These are phyloP conservation scores for Perca flavescens DNA, from an alignment of 2,113 vertebrate genomes.

Conservation along the genomic window DNA sequence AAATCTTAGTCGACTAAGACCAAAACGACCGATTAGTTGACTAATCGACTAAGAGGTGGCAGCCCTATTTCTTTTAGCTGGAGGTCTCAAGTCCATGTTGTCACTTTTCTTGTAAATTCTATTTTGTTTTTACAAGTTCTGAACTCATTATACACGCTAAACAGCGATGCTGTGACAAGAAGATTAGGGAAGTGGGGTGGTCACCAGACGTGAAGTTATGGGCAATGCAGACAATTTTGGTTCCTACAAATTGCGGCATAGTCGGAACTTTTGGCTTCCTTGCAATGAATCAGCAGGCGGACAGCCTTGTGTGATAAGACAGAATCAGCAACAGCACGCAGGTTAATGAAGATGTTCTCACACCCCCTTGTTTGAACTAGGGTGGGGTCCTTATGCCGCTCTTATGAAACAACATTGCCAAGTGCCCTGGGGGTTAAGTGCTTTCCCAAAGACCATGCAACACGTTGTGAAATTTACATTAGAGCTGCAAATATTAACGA, in stretches of 20 bases:
- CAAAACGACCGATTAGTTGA: no score
- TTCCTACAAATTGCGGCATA: neutral
- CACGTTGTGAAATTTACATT: neutral
- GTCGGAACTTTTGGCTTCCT: neutral
- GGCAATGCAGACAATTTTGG: neutral
- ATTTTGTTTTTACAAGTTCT: neutral
- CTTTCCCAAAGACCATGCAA: neutral
- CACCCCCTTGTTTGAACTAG: no score
- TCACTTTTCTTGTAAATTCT: neutral
- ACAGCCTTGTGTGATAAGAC: neutral
- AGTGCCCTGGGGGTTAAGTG: neutral
- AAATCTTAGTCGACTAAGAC: no score
- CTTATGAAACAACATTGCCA: slow-evolving; percentile 16
- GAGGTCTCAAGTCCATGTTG: neutral
- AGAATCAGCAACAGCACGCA: neutral
- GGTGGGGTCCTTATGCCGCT: neutral
- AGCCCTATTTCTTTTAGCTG: neutral
- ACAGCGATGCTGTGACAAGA: no score
- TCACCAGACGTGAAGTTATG: neutral
- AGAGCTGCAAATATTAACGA: no score
- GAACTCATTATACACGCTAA: neutral
- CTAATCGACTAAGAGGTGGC: no score
- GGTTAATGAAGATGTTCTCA: slow-evolving; percentile 3
- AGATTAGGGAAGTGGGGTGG: neutral
- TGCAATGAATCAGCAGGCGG: neutral